These are phyloP conservation scores for Acanthoscelides obtectus DNA, from an alignment of 2,888 invertebrate species.

Conservation along the genomic window DNA sequence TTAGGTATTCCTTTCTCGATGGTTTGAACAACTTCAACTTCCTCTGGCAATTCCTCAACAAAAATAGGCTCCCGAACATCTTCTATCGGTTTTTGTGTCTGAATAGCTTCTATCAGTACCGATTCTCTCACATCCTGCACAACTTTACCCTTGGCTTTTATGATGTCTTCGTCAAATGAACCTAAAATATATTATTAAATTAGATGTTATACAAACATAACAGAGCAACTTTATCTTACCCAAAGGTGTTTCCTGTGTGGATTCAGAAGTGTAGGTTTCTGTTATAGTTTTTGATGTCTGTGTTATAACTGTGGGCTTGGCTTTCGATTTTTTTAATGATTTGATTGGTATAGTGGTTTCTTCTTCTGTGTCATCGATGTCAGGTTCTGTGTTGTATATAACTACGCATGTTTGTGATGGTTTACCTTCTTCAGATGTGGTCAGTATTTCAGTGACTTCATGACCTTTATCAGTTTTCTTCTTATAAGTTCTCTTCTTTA, in stretches of 20 bases:
- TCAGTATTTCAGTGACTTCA: constrained; percentile 47
- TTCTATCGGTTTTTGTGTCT: constrained; percentile 34
- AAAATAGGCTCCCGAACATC: constrained; percentile 12
- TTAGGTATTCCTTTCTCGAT: constrained; percentile 22
- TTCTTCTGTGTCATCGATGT: constrained; percentile 7
- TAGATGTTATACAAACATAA: not conserved
- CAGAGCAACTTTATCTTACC: constrained; percentile 31
- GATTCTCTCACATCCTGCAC: constrained; percentile 33
- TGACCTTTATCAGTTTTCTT: constrained; percentile 44
- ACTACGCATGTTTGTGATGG: constrained; percentile 43
- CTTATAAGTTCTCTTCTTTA: constrained; percentile 45
- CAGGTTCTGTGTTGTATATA: constrained; percentile 29
- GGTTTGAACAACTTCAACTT: constrained; percentile 22
- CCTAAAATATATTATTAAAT: constrained; percentile 28
- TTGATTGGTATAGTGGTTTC: not conserved
- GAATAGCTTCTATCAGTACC: constrained; percentile 32
- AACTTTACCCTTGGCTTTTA: constrained; percentile 26
- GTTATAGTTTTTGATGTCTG: constrained; percentile 31
- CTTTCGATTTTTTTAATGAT: not conserved
- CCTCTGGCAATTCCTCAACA: constrained; percentile 40
- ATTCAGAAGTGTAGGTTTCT: constrained; percentile 37
- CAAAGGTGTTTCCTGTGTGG: constrained; percentile 32
- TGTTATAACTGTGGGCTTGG: not conserved
- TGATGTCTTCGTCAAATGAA: constrained; percentile 19
- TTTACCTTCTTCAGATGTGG: constrained; percentile 44